phyloP scores from a whole-genome alignment of 2,797 vertebrate species.

The Bovichtus diacanthus region DNA sequence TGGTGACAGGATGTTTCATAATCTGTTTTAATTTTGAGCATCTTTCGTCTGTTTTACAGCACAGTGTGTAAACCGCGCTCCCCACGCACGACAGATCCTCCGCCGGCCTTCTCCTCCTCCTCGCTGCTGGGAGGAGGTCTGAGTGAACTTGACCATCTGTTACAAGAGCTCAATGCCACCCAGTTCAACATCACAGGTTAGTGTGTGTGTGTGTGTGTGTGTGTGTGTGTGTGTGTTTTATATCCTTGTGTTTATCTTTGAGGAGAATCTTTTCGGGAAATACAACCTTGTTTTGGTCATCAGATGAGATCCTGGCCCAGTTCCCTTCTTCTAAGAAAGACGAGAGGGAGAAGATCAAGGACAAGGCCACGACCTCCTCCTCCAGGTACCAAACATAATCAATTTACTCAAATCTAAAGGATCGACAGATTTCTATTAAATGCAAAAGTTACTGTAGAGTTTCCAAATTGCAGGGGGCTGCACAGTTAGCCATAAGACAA shows the following conservation, averaged over 20 bases:
- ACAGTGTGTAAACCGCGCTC: constrained; percentile 92
- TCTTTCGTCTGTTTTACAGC: constrained; percentile 71
- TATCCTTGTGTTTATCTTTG: not conserved
- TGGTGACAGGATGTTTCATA: constrained; percentile 3
- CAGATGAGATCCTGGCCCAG: constrained; percentile 96
- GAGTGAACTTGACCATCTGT: constrained; percentile 91
- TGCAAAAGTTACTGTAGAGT: not conserved
- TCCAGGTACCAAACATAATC: constrained; percentile 67
- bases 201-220: constrained; percentile 19
- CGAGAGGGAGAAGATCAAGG: constrained; percentile 81
- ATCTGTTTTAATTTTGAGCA: not conserved
- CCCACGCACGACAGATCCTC: constrained; percentile 82
- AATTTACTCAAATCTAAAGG: not conserved
- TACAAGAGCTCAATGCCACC: constrained; percentile 94
- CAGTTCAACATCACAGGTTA: constrained; percentile 95
- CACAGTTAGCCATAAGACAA: not conserved
- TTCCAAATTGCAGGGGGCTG: constrained; percentile 4
- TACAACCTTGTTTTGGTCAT: constrained; percentile 26
- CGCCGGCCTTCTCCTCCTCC: constrained; percentile 87
- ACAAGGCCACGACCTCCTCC: constrained; percentile 65
- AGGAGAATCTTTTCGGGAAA: not conserved
- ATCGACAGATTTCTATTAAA: not conserved
- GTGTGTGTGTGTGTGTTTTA: not conserved
- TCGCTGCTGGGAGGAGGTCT: constrained; percentile 91
- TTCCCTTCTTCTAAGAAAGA: constrained; percentile 89